Conservation (phyloP, 2,888 invertebrate species). For the Galeopsomyia nigrocyanea region DNA sequence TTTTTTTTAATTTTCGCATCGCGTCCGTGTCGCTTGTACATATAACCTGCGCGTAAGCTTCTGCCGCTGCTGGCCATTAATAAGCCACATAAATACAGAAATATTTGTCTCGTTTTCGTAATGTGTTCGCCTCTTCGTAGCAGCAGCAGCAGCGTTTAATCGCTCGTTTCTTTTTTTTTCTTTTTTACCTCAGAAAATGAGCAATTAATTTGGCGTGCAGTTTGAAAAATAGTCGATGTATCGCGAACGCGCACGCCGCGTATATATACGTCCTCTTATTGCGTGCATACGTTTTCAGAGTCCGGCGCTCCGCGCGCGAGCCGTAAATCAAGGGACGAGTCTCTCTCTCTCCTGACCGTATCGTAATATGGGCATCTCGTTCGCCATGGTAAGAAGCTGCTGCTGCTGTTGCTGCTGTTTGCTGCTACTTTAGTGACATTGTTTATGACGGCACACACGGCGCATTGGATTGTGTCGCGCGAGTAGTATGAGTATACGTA, state of each 20-base stretch:
- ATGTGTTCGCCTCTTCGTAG: constrained; percentile 8
- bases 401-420: not conserved
- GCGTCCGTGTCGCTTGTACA: constrained; percentile 13
- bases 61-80: constrained; percentile 34
- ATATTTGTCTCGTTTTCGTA: constrained; percentile 43
- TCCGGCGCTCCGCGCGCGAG: constrained; percentile 15
- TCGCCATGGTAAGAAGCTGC: constrained; percentile 5
- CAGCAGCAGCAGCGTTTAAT: not conserved
- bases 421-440: constrained; percentile 26
- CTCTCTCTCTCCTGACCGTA: constrained; percentile 7
- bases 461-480: constrained; percentile 35
- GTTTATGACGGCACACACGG: constrained; percentile 42
- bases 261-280: constrained; percentile 23
- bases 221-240: constrained; percentile 45
- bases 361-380: constrained; percentile 46
- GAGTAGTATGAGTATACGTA: not conserved
- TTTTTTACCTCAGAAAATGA: constrained; percentile 33
- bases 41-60: constrained; percentile 36
- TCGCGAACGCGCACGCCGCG: too few species aligned
- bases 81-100: constrained; percentile 47
- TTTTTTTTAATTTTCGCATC: constrained; percentile 34
- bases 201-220: constrained; percentile 43
- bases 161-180: not conserved
- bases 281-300: constrained; percentile 1
- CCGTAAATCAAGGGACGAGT: constrained; percentile 41